Conservation (phyloP, 2,113 vertebrate genomes). For the Nesoenas mayeri region DNA sequence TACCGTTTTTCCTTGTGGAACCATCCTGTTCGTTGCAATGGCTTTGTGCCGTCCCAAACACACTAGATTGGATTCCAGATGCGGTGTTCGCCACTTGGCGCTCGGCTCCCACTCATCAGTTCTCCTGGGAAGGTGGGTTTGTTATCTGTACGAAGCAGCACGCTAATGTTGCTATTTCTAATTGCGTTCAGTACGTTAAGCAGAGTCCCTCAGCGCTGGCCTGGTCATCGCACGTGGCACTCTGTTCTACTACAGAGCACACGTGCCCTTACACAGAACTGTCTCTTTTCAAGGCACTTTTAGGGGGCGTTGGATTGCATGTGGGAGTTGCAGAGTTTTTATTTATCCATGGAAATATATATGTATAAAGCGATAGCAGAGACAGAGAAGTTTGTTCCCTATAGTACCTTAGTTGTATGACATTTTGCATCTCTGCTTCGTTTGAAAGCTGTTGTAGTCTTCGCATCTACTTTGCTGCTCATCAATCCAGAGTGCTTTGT, state of each 20-base stretch:
- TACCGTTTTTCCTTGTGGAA: not conserved
- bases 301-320: not conserved
- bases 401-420: not conserved
- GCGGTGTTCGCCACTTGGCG: not conserved
- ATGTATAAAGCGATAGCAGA: not conserved
- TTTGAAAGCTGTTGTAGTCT: not conserved
- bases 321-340: not conserved
- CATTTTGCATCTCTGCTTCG: not conserved
- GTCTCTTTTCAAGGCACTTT: not conserved
- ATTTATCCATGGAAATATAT: not conserved
- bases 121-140: not conserved
- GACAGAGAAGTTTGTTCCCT: not conserved
- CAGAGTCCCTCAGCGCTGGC: not conserved
- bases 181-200: not conserved
- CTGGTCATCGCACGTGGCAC: fast-evolving
- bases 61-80: not conserved
- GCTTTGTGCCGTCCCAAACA: not conserved
- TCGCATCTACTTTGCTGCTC: not conserved
- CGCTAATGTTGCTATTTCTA: not conserved
- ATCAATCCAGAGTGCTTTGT: not conserved
- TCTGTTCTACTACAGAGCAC: not conserved
- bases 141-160: not conserved
- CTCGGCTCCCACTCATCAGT: fast-evolving
- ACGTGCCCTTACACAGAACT: not conserved
- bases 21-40: not conserved